phyloP scores from a whole-genome alignment of 2,797 vertebrate species.

The Coluber constrictor region DNA sequence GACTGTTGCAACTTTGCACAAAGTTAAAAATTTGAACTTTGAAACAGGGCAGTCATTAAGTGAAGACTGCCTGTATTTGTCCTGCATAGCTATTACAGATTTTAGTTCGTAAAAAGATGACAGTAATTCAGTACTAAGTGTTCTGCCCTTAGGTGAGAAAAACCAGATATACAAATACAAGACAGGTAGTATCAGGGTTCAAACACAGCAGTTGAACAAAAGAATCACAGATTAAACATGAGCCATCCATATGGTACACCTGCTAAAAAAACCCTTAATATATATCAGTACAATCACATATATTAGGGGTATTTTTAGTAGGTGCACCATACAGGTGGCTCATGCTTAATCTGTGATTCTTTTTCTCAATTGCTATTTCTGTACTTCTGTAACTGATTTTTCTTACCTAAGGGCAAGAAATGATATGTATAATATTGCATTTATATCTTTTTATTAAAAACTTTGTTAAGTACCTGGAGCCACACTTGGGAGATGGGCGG shows the following conservation, averaged over 20 bases:
- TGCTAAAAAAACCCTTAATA: background rate
- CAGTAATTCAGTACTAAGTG: background rate
- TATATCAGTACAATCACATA: background rate
- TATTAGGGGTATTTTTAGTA: background rate
- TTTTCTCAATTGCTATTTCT: background rate
- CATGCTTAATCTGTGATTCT: background rate
- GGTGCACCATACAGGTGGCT: background rate
- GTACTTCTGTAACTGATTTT: no score
- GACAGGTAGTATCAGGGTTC: background rate
- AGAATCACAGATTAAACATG: background rate
- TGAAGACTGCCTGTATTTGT: background rate
- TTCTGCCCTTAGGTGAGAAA: background rate
- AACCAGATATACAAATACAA: background rate
- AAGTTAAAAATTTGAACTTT: background rate
- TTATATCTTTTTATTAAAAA: background rate
- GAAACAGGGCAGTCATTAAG: background rate
- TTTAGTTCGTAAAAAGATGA: background rate
- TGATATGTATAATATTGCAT: background rate
- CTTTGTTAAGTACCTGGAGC: background rate
- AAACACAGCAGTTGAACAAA: background rate
- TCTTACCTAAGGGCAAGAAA: no score
- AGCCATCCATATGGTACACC: background rate
- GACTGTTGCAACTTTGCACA: background rate
- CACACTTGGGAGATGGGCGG: background rate
- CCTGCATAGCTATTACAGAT: background rate